Base-by-base conservation (phyloP, 2,797 vertebrate genomes). In the Mormyrops boulengeri region DNA sequence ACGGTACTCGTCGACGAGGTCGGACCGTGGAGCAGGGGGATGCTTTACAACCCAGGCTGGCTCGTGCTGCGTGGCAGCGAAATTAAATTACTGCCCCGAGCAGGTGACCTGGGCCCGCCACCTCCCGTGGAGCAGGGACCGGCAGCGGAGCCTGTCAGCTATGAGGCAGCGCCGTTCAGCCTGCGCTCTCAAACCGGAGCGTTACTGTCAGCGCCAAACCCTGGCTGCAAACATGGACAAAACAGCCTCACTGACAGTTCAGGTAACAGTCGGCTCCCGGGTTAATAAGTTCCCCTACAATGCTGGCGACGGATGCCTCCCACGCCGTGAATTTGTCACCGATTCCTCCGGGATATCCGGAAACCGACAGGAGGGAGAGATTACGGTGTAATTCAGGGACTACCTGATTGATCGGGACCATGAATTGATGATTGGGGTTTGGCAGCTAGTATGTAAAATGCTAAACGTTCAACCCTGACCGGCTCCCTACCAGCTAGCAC, bases 11-110 rank as follows among this genome's bases (percentile, higher is more conserved):
- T 52, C 53, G 17, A 34, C 85, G 12, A 26, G 50, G 66, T 73
- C 66, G 12, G 66, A 34, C 66, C 12, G 12, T 14, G 30, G 30
- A 57, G 85, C 26, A 38, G 17, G 85, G 52, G 53, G 53, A n/a
- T 52, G 82, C 50, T 52, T 87, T 41, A 52, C 53, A 14, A 17
- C 50, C 34, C 14, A 30, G 85, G 30, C 66, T 2, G 26, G 0
- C 53, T 55, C 85, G 52, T 30, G 30, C 53, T 41, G 85, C 30
- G 34, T 53, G 85, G 9, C 85, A 44, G 57, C 2, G 0, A 66
- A 88, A 88, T 88, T 88, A 88, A 88, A 62, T 88, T 62, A 88
- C 38, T 14, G 55, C 87, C 57, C 87, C 14, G 11, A 62, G 57
- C 87, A 88, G 87, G 55, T 49, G 87, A 88, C 57, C 87, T 9